phyloP scores from a whole-genome alignment of 2,888 invertebrate genomes.

The Myopa tessellatipennis region DNA sequence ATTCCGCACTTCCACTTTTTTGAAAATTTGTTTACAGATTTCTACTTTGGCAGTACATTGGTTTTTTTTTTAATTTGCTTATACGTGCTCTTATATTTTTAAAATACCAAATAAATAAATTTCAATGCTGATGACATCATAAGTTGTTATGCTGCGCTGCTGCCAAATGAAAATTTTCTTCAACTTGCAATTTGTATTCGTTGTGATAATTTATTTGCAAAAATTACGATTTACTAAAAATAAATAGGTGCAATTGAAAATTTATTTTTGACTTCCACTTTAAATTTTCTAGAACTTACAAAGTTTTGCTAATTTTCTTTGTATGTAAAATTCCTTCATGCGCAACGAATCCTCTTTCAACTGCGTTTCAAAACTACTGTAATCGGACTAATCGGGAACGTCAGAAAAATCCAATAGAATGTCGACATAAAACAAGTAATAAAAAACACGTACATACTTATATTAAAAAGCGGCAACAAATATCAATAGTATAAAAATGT shows the following conservation, averaged over 20 bases:
- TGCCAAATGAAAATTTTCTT: not conserved
- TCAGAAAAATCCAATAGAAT: not conserved
- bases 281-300: not conserved
- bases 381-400: slow-evolving; percentile 5
- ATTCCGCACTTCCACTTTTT: not conserved
- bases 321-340: not conserved
- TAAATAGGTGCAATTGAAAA: not conserved
- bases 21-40: not conserved
- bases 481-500: no score
- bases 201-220: not conserved
- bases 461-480: not conserved
- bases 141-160: not conserved
- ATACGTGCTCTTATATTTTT: no score
- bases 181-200: not conserved
- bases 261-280: not conserved
- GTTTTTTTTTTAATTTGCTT: not conserved
- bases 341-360: not conserved
- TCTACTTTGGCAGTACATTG: not conserved
- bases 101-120: not conserved
- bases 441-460: no score
- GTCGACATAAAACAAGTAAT: no score
- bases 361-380: slow-evolving; percentile 3
- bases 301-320: not conserved
- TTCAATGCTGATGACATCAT: slow-evolving; percentile 26
- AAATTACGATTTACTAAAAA: not conserved